These are phyloP conservation scores for Micronisus gabar DNA, from an alignment of 2,113 vertebrate species.

Conservation along the genomic window DNA sequence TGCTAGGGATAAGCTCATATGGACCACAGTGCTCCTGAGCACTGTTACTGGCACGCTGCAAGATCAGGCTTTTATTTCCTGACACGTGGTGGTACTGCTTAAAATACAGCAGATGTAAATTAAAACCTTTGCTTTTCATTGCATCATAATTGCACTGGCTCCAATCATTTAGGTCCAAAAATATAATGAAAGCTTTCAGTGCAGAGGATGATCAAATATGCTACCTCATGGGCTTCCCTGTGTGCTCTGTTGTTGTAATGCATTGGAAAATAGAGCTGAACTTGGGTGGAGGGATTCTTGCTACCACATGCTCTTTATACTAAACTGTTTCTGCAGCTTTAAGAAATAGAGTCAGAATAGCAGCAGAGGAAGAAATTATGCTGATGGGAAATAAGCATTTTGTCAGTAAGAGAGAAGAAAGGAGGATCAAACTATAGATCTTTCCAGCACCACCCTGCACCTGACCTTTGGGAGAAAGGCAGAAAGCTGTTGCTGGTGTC, in stretches of 20 bases:
- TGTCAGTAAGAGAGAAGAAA: not conserved
- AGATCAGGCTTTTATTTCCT: conserved; percentile 1
- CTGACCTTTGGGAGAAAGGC: not conserved
- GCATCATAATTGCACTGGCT: conserved; percentile 5
- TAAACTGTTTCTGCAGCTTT: not conserved
- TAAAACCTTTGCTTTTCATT: conserved; percentile 26
- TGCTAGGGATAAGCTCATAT: rapidly evolving
- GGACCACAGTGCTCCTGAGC: not conserved
- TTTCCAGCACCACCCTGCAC: not conserved
- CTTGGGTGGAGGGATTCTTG: not conserved
- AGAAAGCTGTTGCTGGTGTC: not conserved
- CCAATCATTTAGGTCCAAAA: conserved; percentile 10
- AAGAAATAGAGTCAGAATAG: not conserved
- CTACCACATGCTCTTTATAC: not conserved
- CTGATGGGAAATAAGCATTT: not conserved
- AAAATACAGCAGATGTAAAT: not conserved
- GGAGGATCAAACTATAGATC: not conserved
- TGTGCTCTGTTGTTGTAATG: not conserved
- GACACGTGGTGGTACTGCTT: not conserved
- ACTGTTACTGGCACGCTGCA: not conserved
- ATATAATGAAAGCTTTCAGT: not conserved
- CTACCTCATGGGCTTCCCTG: not conserved
- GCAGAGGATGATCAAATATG: not conserved
- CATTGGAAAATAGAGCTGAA: not conserved
- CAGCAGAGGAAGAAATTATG: not conserved